phyloP scores from a whole-genome alignment of 1,140 invertebrate species.

The Belonocnema kinseyi region DNA sequence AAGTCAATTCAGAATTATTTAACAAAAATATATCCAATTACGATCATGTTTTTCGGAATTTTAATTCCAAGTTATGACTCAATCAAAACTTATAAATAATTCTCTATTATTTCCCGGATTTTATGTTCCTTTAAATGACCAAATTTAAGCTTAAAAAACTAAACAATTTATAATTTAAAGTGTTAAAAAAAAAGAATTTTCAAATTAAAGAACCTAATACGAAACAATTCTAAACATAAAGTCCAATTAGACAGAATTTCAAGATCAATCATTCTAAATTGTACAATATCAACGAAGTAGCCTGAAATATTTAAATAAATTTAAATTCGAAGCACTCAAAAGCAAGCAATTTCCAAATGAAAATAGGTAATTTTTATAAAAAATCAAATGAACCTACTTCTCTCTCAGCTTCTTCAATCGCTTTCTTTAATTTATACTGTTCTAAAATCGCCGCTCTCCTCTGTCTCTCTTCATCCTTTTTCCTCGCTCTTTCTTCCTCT shows the following conservation, averaged over 20 bases:
- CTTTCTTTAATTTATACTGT: slow-evolving; percentile 96
- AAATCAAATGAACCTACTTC: slow-evolving; percentile 78
- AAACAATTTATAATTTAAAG: too few relatives aligned
- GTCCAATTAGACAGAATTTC: neutral
- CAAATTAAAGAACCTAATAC: too few relatives aligned
- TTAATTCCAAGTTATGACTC: too few relatives aligned
- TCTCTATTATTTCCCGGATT: too few relatives aligned
- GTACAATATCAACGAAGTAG: slow-evolving; percentile 28
- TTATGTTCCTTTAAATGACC: too few relatives aligned
- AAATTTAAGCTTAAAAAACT: too few relatives aligned
- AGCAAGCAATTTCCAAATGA: too few relatives aligned
- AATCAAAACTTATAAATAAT: too few relatives aligned
- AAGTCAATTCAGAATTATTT: neutral
- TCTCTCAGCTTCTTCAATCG: slow-evolving; percentile 92
- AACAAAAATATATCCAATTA: too few relatives aligned
- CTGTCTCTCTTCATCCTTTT: slow-evolving; percentile 93
- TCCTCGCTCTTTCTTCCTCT: slow-evolving; percentile 88
- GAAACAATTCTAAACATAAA: slow-evolving; percentile 23
- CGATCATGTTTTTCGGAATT: too few relatives aligned
- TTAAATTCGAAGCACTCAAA: too few relatives aligned
- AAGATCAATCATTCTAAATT: neutral
- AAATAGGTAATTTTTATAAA: neutral
- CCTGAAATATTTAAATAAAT: slow-evolving; percentile 29
- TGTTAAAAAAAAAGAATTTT: too few relatives aligned
- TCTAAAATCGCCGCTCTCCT: slow-evolving; percentile 92